These are phyloP conservation scores for Drosophila leonis DNA, from an alignment of 2,888 invertebrate genomes.

Conservation along the genomic window DNA sequence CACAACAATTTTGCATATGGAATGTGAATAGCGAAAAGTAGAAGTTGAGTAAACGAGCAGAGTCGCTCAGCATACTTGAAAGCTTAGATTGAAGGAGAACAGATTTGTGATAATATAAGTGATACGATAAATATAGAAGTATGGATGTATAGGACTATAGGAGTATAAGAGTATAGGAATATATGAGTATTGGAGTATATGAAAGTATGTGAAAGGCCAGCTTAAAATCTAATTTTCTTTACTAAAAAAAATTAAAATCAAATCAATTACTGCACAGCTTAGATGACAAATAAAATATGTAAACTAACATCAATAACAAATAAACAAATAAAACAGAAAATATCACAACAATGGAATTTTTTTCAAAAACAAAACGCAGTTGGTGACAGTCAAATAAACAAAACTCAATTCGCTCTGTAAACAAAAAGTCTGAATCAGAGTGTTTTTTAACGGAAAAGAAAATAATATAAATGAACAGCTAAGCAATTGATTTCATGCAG, in stretches of 20 bases:
- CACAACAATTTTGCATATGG: background rate
- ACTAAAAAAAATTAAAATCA: background rate
- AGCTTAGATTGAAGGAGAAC: background rate
- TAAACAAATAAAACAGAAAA: background rate
- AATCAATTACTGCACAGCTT: background rate
- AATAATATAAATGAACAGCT: background rate
- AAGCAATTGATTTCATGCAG: background rate
- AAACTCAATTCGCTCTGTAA: conserved; percentile 9
- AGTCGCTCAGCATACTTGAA: background rate
- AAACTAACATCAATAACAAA: background rate
- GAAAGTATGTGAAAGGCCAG: background rate
- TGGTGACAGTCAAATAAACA: conserved; percentile 15
- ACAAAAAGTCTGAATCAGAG: conserved; percentile 3
- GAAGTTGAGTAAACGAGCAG: background rate
- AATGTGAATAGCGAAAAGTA: background rate
- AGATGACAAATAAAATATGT: background rate
- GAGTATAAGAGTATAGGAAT: background rate
- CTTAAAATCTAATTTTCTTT: background rate
- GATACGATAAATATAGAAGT: no score
- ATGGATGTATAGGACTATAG: no score
- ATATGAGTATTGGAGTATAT: background rate
- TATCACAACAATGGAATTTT: conserved; percentile 16
- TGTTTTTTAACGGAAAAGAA: background rate
- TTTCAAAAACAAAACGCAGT: background rate
- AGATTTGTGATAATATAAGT: background rate